Base-by-base conservation (phyloP, 2,888 invertebrate genomes). In the Eupithecia dodoneata region DNA sequence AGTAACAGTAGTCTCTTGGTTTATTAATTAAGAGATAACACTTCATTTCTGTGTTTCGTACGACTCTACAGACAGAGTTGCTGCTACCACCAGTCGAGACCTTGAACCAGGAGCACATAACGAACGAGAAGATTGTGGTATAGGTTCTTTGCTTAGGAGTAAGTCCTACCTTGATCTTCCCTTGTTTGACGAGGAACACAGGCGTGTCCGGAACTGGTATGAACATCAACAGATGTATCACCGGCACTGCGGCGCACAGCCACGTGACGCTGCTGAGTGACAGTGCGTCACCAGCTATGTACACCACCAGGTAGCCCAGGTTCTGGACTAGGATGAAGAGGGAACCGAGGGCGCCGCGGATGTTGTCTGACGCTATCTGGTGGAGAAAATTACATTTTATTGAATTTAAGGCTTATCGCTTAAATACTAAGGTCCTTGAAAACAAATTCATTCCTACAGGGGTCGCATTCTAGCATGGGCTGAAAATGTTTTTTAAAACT, bases 171-270 rank as follows among this genome's bases (percentile, higher is more conserved):
- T 92, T 86, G 4, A 92, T 85, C 72, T 93, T 94, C 4, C 94
- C 94, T 75, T 94, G 93, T 63, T 95, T 94, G 15, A 95, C 89
- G 2, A 95, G 85, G 82, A 94, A 95, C 15, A 94, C 94, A 0
- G 95, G 95, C 0, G 95, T 95, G 81, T 95, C 95, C 0, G 95
- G 95, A 94, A 95, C 94, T 4, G 90, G 89, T 0, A 94, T 81
- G 85, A 94, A 95, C 0, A 87, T 86, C 0, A 94, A 52, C 0
- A 94, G 79, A 72, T 94, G 94, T 5, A 93, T 77, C 2, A 90
- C 88, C 0, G 95, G 95, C 4, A 95, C 92, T 0, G 92, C 90
- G 0, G 91, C 89, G 80, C 95, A 95, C 12, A 94, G 84, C 93
- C 94, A 95, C 85, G 93, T 88, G 7, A 94, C 94, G 0, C 92